Conservation (phyloP, 2,888 invertebrate species). For the Cataglyphis albicans region DNA sequence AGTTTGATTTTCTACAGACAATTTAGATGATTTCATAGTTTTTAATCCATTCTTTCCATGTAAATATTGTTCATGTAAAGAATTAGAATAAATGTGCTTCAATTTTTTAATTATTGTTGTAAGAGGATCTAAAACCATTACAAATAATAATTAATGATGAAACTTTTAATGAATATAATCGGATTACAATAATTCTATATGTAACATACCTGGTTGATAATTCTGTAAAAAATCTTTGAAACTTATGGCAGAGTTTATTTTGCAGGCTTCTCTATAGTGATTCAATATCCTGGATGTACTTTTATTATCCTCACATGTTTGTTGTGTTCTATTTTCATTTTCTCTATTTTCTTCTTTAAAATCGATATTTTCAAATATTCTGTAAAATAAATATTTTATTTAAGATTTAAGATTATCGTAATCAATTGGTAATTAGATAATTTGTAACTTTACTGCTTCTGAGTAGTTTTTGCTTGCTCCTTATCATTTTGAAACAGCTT, state of each 20-base stretch:
- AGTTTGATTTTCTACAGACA: conserved; percentile 20
- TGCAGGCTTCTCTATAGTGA: not conserved
- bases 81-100: not conserved
- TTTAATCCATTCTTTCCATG: not conserved
- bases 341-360: not conserved
- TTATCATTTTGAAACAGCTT: conserved; percentile 21
- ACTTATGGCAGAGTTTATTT: not conserved
- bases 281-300: not conserved
- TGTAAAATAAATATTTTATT: conserved; percentile 17
- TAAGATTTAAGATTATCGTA: not conserved
- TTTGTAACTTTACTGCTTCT: not conserved
- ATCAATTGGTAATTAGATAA: not conserved
- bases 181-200: not conserved
- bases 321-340: not conserved
- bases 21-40: not conserved
- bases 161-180: conserved; percentile 15
- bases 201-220: conserved; percentile 8
- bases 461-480: not conserved
- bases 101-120: not conserved
- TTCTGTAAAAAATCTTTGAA: not conserved
- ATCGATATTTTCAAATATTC: not conserved
- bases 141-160: not conserved
- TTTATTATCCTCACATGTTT: not conserved
- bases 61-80: conserved; percentile 22
- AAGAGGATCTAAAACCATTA: conserved; percentile 31